A percentile compares a stretch with the other conserved stretches of the same genome.
Evolutionary conservation across 2,797 vertebrate species (phyloP).

Genomic region (Aulostomus chinensis): DNA sequence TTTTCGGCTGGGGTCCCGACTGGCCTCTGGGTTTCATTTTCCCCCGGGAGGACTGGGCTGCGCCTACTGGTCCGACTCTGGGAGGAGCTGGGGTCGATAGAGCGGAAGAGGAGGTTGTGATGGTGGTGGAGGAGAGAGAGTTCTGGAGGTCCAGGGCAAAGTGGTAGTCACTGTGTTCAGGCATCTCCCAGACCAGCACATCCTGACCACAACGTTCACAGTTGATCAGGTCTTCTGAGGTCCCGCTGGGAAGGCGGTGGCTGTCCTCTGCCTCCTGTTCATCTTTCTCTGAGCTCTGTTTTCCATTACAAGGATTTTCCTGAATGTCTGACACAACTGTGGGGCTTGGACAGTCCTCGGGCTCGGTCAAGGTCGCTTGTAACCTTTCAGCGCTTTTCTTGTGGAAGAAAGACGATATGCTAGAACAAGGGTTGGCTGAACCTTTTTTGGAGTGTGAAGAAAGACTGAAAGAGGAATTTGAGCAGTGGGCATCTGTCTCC

Average conservation of each 20-base stretch:
- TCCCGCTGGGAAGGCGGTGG: background rate
- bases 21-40: constrained; percentile 82
- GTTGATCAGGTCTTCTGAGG: constrained; percentile 75
- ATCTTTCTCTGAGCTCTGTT: constrained; percentile 1
- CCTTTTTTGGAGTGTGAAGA: constrained; percentile 11
- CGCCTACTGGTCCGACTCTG: constrained; percentile 29
- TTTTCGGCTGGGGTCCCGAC: constrained; percentile 80
- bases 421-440: constrained; percentile 3
- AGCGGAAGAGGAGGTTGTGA: constrained; percentile 11
- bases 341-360: background rate
- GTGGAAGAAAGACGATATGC: constrained; percentile 75
- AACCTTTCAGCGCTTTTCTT: constrained; percentile 62
- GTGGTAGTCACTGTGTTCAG: constrained; percentile 94
- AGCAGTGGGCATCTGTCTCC: background rate
- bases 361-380: background rate
- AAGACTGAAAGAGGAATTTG: background rate
- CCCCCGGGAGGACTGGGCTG: constrained; percentile 28
- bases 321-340: background rate
- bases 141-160: constrained; percentile 92
- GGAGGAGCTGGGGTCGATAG: constrained; percentile 51
- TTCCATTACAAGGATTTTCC: background rate
- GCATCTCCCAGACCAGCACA: constrained; percentile 89
- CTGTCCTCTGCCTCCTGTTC: background rate
- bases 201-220: constrained; percentile 88
- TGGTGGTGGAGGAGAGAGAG: constrained; percentile 74